Evolutionary conservation across 2,797 vertebrate genomes (phyloP), one percentile per base, ranked within the genome.

Genomic region (Gobionotothen gibberifrons): DNA sequence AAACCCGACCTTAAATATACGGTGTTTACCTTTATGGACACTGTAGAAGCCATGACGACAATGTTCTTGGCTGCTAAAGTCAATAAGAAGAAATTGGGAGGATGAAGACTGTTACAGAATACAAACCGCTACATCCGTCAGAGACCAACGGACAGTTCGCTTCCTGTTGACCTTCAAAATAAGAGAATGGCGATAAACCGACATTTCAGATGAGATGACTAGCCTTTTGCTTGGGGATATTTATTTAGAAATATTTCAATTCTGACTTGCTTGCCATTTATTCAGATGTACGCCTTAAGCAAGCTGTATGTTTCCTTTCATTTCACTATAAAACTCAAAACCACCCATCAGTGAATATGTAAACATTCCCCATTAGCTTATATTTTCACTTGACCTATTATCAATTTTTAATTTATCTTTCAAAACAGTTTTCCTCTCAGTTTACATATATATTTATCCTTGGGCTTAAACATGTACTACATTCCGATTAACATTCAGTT

Each of bases 11-110:
- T 8, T 12, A 3, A 1, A 26, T 4, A 3, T 13, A 2, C 10
- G 13, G 3, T 44, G 5, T 22, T 81, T 91, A 94, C 93, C 93
- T 94, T 94, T 29, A 93, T 76, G 14, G 88, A 72, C 6, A 61
- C 22, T 0, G 67, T 9, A 3, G 90, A 89, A 22, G 91, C 80
- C 93, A 94, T 94, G n/a, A 0, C 39, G 47, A 44, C 3, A 29
- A 0, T 39, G 0, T 67, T 47, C 2, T 61, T 42, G 26, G 0
- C 13, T 51, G 7, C 32, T 12, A 49, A 71, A 63, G 21, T 53
- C 29, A 12, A 57, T 21, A 2, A 42, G 3, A 2, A 11, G 1
- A 75, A 79, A 14, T 65, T 46, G 10, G 32, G 53, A 16, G 7
- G 43, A 29, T 10, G 44, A 68, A 72, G 42, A 60, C 3, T 16